A percentile compares a stretch with the other conserved stretches of the same genome.
Evolutionary conservation across 2,888 invertebrate genomes (phyloP).

Genomic region (Philonicus albiceps): DNA sequence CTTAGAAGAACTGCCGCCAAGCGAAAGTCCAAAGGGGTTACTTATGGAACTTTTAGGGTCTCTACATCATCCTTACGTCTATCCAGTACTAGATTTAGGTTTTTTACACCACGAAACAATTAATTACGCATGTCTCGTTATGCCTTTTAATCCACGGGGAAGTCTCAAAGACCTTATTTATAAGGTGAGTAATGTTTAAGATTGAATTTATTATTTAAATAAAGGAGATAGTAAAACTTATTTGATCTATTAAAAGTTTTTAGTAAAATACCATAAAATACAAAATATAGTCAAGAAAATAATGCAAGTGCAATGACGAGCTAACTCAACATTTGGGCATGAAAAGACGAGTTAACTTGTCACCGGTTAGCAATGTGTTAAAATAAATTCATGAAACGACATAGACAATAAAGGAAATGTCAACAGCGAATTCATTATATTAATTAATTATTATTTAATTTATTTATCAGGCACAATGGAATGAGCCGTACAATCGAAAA

Average conservation of each 20-base stretch:
- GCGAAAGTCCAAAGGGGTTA: constrained; percentile 73
- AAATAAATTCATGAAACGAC: too few relatives aligned
- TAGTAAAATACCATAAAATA: too few relatives aligned
- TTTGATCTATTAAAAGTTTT: too few relatives aligned
- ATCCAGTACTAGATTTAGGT: constrained; percentile 87
- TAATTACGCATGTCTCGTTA: constrained; percentile 76
- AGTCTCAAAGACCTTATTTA: constrained; percentile 91
- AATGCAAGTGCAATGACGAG: too few relatives aligned
- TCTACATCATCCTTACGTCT: constrained; percentile 91
- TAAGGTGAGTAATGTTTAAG: constrained; percentile 68
- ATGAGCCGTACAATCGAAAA: constrained; percentile 80
- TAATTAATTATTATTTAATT: background rate
- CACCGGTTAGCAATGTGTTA: too few relatives aligned
- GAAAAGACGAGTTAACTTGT: too few relatives aligned
- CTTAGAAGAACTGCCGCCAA: constrained; percentile 65
- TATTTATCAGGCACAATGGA: constrained; percentile 74
- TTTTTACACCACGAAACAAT: constrained; percentile 69
- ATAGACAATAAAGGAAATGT: too few relatives aligned
- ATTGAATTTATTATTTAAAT: too few relatives aligned
- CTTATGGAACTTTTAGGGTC: constrained; percentile 84
- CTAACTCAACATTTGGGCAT: too few relatives aligned
- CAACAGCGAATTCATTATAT: too few relatives aligned
- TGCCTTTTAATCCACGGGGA: constrained; percentile 84
- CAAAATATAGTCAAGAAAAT: too few relatives aligned
- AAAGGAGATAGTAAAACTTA: too few relatives aligned